Conservation (phyloP, 2,888 invertebrate species). For the Noctuana brunneofusca region DNA sequence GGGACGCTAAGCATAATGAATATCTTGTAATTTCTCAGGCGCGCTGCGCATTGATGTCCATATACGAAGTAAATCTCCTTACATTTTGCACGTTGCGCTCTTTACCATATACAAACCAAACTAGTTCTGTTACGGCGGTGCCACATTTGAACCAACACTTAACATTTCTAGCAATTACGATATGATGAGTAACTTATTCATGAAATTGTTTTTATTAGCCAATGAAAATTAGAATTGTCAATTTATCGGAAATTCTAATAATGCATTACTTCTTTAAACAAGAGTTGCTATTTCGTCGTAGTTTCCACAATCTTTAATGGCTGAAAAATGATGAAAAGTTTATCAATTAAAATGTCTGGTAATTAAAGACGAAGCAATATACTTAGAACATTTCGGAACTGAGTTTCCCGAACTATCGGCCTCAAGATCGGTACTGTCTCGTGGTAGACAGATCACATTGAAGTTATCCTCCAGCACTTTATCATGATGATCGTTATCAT, state of each 20-base stretch:
- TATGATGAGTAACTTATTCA: not conserved
- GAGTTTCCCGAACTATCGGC: too few species aligned
- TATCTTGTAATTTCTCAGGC: slow-evolving; percentile 34
- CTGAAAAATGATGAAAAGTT: too few species aligned
- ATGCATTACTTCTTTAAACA: too few species aligned
- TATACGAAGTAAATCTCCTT: slow-evolving; percentile 32
- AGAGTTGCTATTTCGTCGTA: too few species aligned
- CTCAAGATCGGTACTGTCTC: too few species aligned
- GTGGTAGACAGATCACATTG: not conserved
- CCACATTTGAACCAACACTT: slow-evolving; percentile 9
- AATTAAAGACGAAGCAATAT: too few species aligned
- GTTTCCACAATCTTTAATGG: too few species aligned
- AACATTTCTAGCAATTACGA: not conserved
- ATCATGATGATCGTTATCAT: not conserved
- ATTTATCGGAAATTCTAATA: too few species aligned
- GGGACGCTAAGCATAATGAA: slow-evolving; percentile 31
- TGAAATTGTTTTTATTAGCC: too few species aligned
- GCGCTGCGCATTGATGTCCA: slow-evolving; percentile 33
- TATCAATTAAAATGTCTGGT: too few species aligned
- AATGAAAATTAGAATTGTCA: too few species aligned
- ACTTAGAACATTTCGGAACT: too few species aligned
- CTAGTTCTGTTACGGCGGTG: slow-evolving; percentile 15
- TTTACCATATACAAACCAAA: slow-evolving; percentile 32
- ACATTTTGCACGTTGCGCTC: slow-evolving; percentile 31
- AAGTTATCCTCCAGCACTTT: not conserved